Percentiles rank a stretch among this genome's conserved stretches.
Conservation (phyloP, 2,797 vertebrate species). For the Gallirallus australis region DNA sequence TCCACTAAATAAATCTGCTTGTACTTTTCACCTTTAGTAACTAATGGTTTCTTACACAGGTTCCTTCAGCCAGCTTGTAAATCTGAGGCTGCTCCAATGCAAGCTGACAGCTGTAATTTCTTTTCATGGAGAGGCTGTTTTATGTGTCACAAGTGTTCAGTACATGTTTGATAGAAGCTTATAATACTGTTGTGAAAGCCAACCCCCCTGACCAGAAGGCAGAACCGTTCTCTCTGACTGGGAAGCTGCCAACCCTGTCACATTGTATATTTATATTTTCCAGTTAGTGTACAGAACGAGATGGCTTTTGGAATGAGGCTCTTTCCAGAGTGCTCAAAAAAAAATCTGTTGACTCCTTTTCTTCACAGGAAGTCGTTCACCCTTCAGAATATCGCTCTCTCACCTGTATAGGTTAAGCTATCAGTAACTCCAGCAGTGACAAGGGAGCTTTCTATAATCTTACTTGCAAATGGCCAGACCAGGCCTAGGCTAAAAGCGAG, state of each 20-base stretch:
- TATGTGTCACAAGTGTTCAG: conserved; percentile 87
- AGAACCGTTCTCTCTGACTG: conserved; percentile 64
- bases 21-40: conserved; percentile 76
- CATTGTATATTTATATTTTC: conserved; percentile 78
- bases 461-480: not conserved
- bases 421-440: not conserved
- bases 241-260: conserved; percentile 82
- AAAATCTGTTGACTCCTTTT: conserved; percentile 41
- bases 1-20: conserved; percentile 74
- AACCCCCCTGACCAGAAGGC: conserved; percentile 73
- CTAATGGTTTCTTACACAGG: conserved; percentile 67
- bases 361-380: conserved; percentile 9
- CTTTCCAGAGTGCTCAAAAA: conserved; percentile 4
- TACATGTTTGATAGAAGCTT: conserved; percentile 80
- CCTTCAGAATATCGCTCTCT: not conserved
- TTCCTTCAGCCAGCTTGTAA: conserved; percentile 80
- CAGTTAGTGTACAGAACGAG: conserved; percentile 46
- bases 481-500: not conserved
- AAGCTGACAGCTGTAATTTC: conserved; percentile 88
- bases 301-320: conserved; percentile 62
- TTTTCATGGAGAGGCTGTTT: conserved; percentile 83
- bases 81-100: conserved; percentile 81
- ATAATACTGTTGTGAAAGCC: conserved; percentile 79
- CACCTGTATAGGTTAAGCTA: not conserved
- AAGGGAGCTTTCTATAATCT: not conserved